phyloP scores from a whole-genome alignment of 2,797 vertebrate species.

The Periparus ater region DNA sequence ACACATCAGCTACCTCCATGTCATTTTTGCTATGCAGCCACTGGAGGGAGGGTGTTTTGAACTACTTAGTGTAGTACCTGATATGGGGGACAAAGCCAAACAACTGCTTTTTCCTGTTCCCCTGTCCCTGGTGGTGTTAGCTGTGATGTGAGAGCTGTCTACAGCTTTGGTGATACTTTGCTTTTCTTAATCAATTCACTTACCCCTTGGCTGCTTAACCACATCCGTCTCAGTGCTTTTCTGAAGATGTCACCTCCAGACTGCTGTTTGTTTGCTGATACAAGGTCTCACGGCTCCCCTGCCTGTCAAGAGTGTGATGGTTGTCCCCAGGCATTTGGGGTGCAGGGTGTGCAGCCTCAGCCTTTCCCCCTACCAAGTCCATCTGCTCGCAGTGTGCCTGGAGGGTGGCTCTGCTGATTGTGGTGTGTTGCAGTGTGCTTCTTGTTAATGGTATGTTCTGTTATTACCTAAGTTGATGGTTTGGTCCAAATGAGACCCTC shows the following conservation, averaged over 20 bases:
- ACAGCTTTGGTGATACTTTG: neutral
- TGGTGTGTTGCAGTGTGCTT: neutral
- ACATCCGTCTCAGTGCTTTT: rapidly evolving
- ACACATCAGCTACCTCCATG: neutral
- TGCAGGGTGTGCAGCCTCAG: neutral
- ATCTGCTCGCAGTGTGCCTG: neutral
- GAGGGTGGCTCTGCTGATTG: neutral
- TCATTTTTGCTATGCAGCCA: neutral
- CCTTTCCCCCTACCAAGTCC: rapidly evolving
- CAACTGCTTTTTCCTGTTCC: neutral
- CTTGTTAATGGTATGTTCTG: no score
- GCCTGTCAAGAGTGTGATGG: neutral
- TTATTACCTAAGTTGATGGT: no score
- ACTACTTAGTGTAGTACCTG: neutral
- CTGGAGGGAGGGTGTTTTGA: neutral
- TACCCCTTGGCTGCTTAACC: neutral
- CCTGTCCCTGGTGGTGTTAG: neutral
- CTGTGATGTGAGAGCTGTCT: neutral
- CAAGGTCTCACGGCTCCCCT: neutral
- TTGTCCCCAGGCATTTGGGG: neutral
- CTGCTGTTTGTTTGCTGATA: neutral
- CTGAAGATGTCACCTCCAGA: neutral
- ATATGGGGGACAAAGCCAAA: neutral
- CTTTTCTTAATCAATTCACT: neutral
- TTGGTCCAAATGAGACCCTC: no score